Conservation (phyloP, 2,113 vertebrate genomes). For the Rattus norvegicus region GRCr8 NC_086038.1:49828001-49828500, state of each 20-base stretch:
- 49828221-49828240: not conserved
- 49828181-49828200: not conserved
- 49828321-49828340: not conserved
- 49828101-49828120: not conserved
- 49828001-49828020: not conserved
- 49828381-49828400: not conserved
- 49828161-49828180: not conserved
- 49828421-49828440: not conserved
- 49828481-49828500: not conserved
- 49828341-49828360: not conserved
- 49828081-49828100: not conserved
- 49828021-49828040: not conserved
- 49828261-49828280: not conserved
- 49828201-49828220: not conserved
- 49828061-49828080: not conserved
- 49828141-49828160: not conserved
- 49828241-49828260: constrained; percentile 24
- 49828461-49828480: not conserved
- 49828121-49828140: not conserved
- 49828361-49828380: constrained; percentile 16
- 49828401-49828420: constrained; percentile 25
- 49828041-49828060: not conserved
- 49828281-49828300: not conserved
- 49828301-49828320: constrained; percentile 1
- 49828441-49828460: not conserved